Evolutionary conservation across 2,888 invertebrate species (phyloP), one percentile per base, ranked within the genome.

Genomic region (Cephus runcator): DNA sequence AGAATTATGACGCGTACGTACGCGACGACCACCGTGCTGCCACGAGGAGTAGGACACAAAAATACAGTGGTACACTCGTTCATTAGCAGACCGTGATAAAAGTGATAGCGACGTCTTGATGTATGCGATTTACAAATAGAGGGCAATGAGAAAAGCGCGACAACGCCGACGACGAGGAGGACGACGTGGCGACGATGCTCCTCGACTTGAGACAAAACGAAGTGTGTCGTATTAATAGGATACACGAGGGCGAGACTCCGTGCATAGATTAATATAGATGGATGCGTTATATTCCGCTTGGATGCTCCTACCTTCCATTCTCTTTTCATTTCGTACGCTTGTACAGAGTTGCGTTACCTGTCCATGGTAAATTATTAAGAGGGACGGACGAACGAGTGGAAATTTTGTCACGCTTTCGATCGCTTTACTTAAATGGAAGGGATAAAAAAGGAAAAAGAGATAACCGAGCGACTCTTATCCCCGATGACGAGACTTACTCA

Each of bases 21-120:
- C 23, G 56, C 23, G 23, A 56, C 56, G 56, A 56, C 56, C 56
- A 56, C 56, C 56, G 56, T 56, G 56, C 56, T 56, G 56, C 56
- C 56, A 56, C 23, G 9, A 56, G 56, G 56, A 56, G 56, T 23
- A 56, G 23, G 23, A 23, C 56, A 56, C 9, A 56, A 56, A 56
- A 56, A 56, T 9, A 56, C 56, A 56, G 56, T 12, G 34, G 69
- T 69, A 76, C 69, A 76, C 69, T 23, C 35, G 76, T 76, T 76
- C 76, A 71, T 76, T 76, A 76, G 76, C 76, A 71, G 35, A 35
- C 34, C 31, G 35, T 36, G 76, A 76, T 76, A 76, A 76, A 69
- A 76, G n/a, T 69, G 76, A 76, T 76, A 76, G 76, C 35, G 23
- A 76, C 76, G 35, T 34, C 11, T 9, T 36, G 30, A 73, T 11